Evolutionary conservation across 2,797 vertebrate species (phyloP).

Genomic region (Neoniphon sammara): DNA sequence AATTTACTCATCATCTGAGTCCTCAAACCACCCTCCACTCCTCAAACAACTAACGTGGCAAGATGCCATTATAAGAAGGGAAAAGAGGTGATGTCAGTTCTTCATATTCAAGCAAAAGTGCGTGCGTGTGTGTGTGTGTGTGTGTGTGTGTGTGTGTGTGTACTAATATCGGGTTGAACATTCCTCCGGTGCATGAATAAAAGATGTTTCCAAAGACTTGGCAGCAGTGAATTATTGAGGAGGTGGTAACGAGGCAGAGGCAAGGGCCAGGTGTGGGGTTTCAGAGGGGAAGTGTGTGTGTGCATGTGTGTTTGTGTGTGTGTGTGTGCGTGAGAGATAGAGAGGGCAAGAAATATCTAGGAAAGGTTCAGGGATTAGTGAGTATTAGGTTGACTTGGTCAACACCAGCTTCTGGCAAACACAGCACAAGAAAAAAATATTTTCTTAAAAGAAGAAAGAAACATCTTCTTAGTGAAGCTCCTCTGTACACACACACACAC

Average conservation of each 20-base stretch:
- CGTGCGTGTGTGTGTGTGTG: slow-evolving; percentile 24
- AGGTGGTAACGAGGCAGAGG: slow-evolving; percentile 71
- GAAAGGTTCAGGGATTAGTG: slow-evolving; percentile 52
- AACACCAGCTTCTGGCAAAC: slow-evolving; percentile 50
- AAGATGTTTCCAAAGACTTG: slow-evolving; percentile 76
- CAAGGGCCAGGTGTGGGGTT: slow-evolving; percentile 67
- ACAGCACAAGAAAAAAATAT: slow-evolving; percentile 34
- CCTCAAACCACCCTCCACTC: neutral
- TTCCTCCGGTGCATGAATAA: slow-evolving; percentile 79
- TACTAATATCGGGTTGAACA: slow-evolving; percentile 56
- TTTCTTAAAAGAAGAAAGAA: slow-evolving; percentile 37
- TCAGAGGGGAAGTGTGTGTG: slow-evolving; percentile 30
- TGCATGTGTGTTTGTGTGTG: slow-evolving; percentile 5
- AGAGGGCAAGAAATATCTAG: neutral
- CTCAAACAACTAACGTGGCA: slow-evolving; percentile 19
- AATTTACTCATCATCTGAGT: slow-evolving; percentile 22
- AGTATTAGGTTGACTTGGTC: slow-evolving; percentile 56
- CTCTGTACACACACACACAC: neutral
- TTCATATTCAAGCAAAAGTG: slow-evolving; percentile 28
- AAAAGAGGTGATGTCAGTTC: slow-evolving; percentile 14
- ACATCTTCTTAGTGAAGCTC: slow-evolving; percentile 1
- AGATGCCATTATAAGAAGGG: slow-evolving; percentile 22
- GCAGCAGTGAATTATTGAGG: slow-evolving; percentile 81
- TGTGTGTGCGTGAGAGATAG: neutral
- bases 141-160: slow-evolving; percentile 15